Conservation (phyloP, 35 echinoderm and acorn worm genomes). For the Hemicentrotus pulcherrimus region DNA sequence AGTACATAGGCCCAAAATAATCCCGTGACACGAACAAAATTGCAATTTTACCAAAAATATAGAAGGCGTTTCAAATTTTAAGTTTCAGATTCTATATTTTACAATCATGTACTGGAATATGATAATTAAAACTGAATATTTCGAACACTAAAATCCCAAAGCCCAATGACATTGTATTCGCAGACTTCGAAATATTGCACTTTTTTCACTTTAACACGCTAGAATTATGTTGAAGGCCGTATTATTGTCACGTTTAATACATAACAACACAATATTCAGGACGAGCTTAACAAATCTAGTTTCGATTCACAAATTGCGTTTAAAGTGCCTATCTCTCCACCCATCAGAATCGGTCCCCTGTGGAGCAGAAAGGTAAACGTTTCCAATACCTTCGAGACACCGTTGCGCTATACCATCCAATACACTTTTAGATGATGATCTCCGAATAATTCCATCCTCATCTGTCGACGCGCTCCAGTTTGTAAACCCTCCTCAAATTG, state of each 20-base stretch:
- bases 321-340: constrained; percentile 19
- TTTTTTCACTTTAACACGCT: background rate
- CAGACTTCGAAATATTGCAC: too few species aligned
- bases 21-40: too few species aligned
- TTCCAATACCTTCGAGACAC: background rate
- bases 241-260: background rate
- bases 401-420: constrained; percentile 1
- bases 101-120: too few species aligned
- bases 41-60: too few species aligned
- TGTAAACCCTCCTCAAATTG: background rate
- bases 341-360: background rate
- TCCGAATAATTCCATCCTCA: constrained; percentile 6
- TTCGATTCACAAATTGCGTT: constrained; percentile 2
- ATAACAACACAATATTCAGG: background rate
- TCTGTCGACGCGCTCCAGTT: constrained; percentile 15
- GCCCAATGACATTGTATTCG: too few species aligned
- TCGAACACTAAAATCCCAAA: too few species aligned
- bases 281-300: background rate
- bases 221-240: background rate
- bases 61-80: too few species aligned
- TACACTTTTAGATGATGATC: constrained; percentile 30
- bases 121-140: too few species aligned
- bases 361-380: background rate
- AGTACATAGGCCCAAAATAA: too few species aligned
- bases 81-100: too few species aligned